Conservation (phyloP, 2,797 vertebrate genomes). For the Picus viridis region DNA sequence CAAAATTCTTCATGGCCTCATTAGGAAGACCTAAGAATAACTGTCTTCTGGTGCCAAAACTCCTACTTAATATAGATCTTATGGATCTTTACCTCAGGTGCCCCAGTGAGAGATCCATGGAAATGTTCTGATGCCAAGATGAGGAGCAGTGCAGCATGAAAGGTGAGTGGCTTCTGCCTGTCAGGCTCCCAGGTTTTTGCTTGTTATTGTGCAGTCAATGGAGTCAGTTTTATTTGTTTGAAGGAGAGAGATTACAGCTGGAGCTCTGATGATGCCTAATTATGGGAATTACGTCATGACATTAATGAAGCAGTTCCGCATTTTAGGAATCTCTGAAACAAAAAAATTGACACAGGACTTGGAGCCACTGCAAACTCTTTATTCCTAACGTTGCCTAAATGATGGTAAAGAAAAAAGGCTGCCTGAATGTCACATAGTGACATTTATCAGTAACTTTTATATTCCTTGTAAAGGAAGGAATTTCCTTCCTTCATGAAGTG, state of each 20-base stretch:
- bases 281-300: not conserved
- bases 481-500: not conserved
- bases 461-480: not conserved
- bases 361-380: not conserved
- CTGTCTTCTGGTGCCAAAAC: not conserved
- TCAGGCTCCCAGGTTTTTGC: not conserved
- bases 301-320: conserved; percentile 52
- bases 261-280: not conserved
- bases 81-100: not conserved
- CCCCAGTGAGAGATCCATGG: not conserved
- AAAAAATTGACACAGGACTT: conserved; percentile 32
- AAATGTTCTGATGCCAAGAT: not conserved
- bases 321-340: conserved; percentile 55
- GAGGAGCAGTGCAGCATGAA: not conserved
- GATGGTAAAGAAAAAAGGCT: not conserved
- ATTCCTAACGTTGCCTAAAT: not conserved
- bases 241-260: not conserved
- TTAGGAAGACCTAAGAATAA: conserved; percentile 14
- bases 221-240: conserved; percentile 8
- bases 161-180: not conserved
- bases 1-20: not conserved
- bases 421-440: not conserved
- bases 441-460: not conserved
- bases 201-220: not conserved
- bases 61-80: not conserved